phyloP scores from a whole-genome alignment of 2,113 vertebrate species.

The Phaetusa simplex region DNA sequence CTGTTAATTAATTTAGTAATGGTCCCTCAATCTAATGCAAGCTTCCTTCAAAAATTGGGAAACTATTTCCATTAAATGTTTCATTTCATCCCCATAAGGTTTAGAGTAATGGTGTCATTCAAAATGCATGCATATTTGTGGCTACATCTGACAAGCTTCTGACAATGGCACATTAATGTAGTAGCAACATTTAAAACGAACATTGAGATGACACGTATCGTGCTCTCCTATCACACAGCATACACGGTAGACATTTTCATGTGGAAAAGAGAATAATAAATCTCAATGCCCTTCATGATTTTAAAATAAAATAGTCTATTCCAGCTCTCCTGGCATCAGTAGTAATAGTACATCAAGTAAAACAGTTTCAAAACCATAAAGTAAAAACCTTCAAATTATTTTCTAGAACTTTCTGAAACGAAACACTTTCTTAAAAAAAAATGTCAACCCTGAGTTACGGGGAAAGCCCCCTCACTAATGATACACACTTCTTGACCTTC shows the following conservation, averaged over 20 bases:
- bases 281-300: background rate
- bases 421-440: background rate
- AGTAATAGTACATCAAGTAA: background rate
- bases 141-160: background rate
- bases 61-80: background rate
- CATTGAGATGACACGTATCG: rapidly evolving
- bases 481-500: background rate
- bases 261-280: background rate
- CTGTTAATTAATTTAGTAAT: background rate
- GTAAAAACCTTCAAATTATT: background rate
- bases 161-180: background rate
- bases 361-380: background rate
- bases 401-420: background rate
- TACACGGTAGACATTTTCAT: background rate
- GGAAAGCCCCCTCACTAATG: background rate
- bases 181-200: background rate
- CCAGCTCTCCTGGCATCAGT: rapidly evolving
- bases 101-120: background rate
- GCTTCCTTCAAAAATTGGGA: background rate
- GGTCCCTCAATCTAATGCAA: background rate
- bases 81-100: background rate
- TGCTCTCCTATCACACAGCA: background rate
- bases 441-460: rapidly evolving
- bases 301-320: background rate
- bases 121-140: background rate